These are phyloP conservation scores for Trematomus bernacchii DNA, from an alignment of 2,797 vertebrate species.

Conservation along the genomic window DNA sequence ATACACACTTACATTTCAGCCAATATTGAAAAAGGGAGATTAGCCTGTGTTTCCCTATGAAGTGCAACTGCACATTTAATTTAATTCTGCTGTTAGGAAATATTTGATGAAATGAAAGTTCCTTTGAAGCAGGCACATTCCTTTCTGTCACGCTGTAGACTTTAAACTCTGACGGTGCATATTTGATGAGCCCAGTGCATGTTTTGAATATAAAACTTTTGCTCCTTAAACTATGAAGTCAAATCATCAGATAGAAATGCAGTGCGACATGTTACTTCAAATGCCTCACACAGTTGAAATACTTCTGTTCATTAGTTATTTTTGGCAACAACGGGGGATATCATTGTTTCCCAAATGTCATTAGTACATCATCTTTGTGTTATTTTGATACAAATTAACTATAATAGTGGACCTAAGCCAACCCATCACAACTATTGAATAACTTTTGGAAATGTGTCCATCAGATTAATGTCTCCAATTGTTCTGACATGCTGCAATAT, in stretches of 20 bases:
- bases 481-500: neutral
- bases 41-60: constrained; percentile 20
- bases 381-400: too few relatives aligned
- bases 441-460: neutral
- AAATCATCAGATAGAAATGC: neutral
- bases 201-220: constrained; percentile 32
- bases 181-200: constrained; percentile 26
- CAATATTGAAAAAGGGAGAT: constrained; percentile 21
- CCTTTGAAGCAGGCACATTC: constrained; percentile 43
- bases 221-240: neutral
- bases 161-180: constrained; percentile 19
- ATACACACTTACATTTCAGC: constrained; percentile 11
- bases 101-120: constrained; percentile 38
- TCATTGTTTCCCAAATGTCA: neutral
- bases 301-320: neutral
- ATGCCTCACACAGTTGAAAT: neutral
- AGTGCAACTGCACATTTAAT: constrained; percentile 34
- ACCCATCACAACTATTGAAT: neutral
- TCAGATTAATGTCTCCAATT: neutral
- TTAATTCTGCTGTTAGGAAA: constrained; percentile 33
- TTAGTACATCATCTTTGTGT: too few relatives aligned
- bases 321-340: neutral
- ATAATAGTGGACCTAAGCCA: neutral
- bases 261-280: neutral
- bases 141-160: constrained; percentile 16